Percentiles rank a stretch among this genome's conserved stretches.
Conservation (phyloP, 2,888 invertebrate genomes). For the Aquatica leii region DNA sequence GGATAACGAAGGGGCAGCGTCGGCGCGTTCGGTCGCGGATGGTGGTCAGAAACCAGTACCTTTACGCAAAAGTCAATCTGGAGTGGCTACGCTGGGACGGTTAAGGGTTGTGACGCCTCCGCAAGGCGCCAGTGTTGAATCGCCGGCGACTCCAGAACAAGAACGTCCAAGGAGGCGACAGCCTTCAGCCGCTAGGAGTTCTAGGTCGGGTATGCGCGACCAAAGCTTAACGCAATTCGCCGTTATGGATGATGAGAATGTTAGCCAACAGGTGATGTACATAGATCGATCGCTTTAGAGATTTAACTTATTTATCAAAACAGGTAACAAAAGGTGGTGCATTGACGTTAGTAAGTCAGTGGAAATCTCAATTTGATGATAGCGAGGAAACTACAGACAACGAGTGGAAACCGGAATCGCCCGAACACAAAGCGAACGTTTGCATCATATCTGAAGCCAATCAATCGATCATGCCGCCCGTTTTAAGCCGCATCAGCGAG, state of each 20-base stretch:
- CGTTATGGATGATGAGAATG: constrained; percentile 91
- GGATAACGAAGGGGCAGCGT: constrained; percentile 74
- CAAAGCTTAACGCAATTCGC: constrained; percentile 91
- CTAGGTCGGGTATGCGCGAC: constrained; percentile 69
- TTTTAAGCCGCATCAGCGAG: constrained; percentile 63
- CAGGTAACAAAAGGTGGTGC: constrained; percentile 86
- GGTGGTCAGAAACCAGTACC: constrained; percentile 56
- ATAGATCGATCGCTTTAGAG: no score
- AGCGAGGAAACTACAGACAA: constrained; percentile 95
- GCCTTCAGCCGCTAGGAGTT: constrained; percentile 57
- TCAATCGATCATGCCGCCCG: constrained; percentile 49
- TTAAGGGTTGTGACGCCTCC: constrained; percentile 71
- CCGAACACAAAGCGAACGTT: constrained; percentile 61
- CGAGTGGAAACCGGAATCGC: constrained; percentile 89
- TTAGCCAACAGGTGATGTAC: constrained; percentile 76
- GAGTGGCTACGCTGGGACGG: constrained; percentile 76
- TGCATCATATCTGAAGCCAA: constrained; percentile 54
- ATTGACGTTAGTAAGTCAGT: constrained; percentile 89
- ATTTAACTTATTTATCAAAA: no score
- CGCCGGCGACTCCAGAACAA: constrained; percentile 56
- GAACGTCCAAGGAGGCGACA: constrained; percentile 57
- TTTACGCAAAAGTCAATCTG: constrained; percentile 60
- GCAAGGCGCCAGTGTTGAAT: constrained; percentile 51
- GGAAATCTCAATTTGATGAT: constrained; percentile 97
- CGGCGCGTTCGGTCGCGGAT: constrained; percentile 63